Evolutionary conservation across 2,888 invertebrate species (phyloP), one percentile per base, ranked within the genome.

Genomic region (Meandrusa payeni): DNA sequence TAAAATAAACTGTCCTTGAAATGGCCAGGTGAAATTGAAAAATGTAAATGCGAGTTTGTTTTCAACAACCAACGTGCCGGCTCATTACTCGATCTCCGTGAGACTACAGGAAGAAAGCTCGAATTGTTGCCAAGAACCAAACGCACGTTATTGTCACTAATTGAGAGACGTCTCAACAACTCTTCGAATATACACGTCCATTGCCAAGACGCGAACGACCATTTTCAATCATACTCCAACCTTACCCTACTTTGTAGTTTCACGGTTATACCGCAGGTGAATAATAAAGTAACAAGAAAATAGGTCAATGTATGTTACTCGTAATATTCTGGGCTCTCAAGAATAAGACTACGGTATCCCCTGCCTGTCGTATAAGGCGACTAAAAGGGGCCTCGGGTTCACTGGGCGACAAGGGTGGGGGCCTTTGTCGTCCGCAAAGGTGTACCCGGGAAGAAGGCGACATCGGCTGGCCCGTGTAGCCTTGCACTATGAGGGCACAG

Each of bases 161-260:
- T 44, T 27, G 44, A 44, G 44, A 33, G 26, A 19, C 26, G 26
- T 15, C 38, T 43, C 32, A 32, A 32, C 38, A 38, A 38, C 32
- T 38, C 38, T 22, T 43, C 26, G 26, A 32, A 38, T 43, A 32
- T 43, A 43, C 32, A 27, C 32, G 7, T 5, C 38, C 9, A 22
- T 19, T 44, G 43, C 43, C 43, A 44, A 38, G 32, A 27, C 10
- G 5, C 9, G 23, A 26, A 36, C 17, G 22, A 24, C 24, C 19
- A 23, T 19, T 33, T 33, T 28, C 11, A 44, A 44, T 33, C 26
- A 20, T 26, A 31, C 9, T 24, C 17, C 23, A 31, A 26, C 44
- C 44, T 44, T 39, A 39, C 27, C 39, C 44, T 33, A 44, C 28
- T 44, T 39, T 17, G 10, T 15, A 5, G 36, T 27, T 32, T 44